Evolutionary conservation across 1,140 invertebrate species (phyloP), one percentile per base, ranked within the genome.

Genomic region (Scaptomyza pallida): DNA sequence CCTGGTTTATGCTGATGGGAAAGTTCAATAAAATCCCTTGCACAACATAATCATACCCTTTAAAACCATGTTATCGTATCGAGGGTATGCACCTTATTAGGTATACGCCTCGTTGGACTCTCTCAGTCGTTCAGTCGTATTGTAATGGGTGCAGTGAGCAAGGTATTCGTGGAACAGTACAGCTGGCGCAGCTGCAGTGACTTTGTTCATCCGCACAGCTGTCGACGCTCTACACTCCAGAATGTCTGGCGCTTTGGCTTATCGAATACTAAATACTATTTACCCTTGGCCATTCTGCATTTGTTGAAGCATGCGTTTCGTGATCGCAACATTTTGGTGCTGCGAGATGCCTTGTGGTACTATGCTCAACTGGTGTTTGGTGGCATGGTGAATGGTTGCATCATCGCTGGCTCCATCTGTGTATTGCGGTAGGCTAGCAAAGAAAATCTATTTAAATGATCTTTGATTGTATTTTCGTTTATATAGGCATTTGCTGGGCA

Each of bases 251-350:
- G 59, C 3, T 83, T 80, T 21, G 10, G 45, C 9, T 44, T 60
- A 16, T 88, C 79, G 1, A 80, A 78, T 50, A n/a, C 56, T 1
- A 80, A 80, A 41, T 80, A 80, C 47, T 83, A 78, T 48, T 23
- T 73, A 13, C 79, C 79, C 0, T 19, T 88, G 17, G 72, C 57
- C 2, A 1, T 76, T 44, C 56, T 82, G 2, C 48, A 77, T 35
- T 19, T 75, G 44, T 6, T 56, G 3, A 71, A 55, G 23, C 50
- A 48, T 2, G 10, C 37, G 8, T 10, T 67, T 3, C 40, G 37
- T 1, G 61, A 62, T 2, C 19, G 13, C n/a, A 19, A 13, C 6
- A 6, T 63, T 4, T 37, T 45, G 6, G 54, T 51, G 3, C 16
- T 71, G 12, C 50, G 13, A 6, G 44, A 68, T 10, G 2, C 60